Evolutionary conservation across 2,797 vertebrate species (phyloP).

Genomic region (Odontamblyopus rebecca): DNA sequence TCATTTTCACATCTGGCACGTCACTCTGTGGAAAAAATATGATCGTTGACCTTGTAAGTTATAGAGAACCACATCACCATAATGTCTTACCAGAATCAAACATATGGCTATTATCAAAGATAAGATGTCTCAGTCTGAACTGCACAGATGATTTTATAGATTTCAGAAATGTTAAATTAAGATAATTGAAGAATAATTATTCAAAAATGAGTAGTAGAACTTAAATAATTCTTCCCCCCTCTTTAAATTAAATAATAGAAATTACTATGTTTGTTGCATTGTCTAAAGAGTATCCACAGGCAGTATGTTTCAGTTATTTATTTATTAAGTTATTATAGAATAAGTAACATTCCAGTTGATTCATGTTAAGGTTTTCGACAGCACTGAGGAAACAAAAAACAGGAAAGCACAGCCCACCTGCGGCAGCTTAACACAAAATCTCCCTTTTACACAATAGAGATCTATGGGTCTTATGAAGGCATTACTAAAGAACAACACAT

Average conservation of each 20-base stretch:
- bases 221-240: not conserved
- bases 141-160: not conserved
- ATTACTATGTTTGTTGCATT: too few relatives aligned
- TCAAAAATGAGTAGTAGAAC: not conserved
- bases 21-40: slow-evolving; percentile 71
- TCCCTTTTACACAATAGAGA: slow-evolving; percentile 49
- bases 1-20: slow-evolving; percentile 66
- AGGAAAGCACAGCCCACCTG: slow-evolving; percentile 58
- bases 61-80: too few relatives aligned
- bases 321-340: not conserved
- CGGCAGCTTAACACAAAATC: slow-evolving; percentile 60
- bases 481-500: slow-evolving; percentile 73
- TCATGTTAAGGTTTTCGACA: slow-evolving; percentile 29
- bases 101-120: slow-evolving; percentile 1
- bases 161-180: not conserved
- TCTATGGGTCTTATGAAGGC: slow-evolving; percentile 69
- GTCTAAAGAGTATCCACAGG: too few relatives aligned
- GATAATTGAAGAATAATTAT: not conserved
- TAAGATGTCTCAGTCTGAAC: not conserved
- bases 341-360: not conserved
- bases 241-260: not conserved
- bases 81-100: slow-evolving; percentile 10
- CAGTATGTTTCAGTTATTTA: too few relatives aligned
- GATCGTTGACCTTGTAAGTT: not conserved
- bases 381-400: slow-evolving; percentile 42